Percentiles rank a stretch among this genome's conserved stretches.
Conservation (phyloP, 2,888 invertebrate genomes). For the Coelogynopora nodosa region DNA sequence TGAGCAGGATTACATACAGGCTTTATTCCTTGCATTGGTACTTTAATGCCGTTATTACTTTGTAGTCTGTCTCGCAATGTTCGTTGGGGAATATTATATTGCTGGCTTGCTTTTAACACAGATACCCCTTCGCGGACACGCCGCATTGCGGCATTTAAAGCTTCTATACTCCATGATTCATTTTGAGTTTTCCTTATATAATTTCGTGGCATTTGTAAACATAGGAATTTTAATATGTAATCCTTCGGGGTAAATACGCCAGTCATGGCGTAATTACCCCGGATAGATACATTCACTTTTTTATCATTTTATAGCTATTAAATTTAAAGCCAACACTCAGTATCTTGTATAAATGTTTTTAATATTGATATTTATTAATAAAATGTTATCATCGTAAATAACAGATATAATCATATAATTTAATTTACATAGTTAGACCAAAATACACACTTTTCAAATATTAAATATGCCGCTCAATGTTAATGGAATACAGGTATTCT, state of each 20-base stretch:
- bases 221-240: background rate
- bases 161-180: background rate
- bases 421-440: slow-evolving; percentile 1
- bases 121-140: slow-evolving; percentile 6
- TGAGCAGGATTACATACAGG: background rate
- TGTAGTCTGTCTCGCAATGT: slow-evolving; percentile 29
- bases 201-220: slow-evolving; percentile 10
- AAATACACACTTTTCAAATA: slow-evolving; percentile 18
- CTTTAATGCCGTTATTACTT: background rate
- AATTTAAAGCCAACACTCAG: slow-evolving; percentile 23
- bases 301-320: slow-evolving; percentile 5
- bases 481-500: background rate
- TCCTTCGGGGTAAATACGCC: background rate
- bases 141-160: background rate
- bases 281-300: slow-evolving; percentile 3
- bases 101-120: background rate
- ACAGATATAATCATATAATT: slow-evolving; percentile 20
- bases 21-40: background rate
- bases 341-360: slow-evolving; percentile 20
- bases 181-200: slow-evolving; percentile 24
- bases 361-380: slow-evolving; percentile 24
- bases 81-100: slow-evolving; percentile 27
- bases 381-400: slow-evolving; percentile 17
- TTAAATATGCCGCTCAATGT: slow-evolving; percentile 7
- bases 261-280: background rate